Conservation (phyloP, 2,797 vertebrate genomes). For the Pangasius krempfi region DNA sequence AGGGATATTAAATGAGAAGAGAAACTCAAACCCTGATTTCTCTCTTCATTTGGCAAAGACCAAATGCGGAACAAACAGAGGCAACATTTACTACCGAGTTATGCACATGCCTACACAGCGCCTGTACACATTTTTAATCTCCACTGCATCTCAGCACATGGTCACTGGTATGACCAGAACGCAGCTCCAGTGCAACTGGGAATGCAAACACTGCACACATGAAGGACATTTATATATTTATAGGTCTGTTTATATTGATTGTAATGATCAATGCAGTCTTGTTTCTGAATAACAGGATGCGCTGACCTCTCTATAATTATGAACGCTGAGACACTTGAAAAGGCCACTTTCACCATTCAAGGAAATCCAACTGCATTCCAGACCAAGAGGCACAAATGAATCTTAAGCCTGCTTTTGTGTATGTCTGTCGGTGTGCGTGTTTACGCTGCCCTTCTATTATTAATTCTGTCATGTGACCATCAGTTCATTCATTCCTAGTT, state of each 20-base stretch:
- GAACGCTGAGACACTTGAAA: not conserved
- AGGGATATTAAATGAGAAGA: not conserved
- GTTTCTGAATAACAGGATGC: not conserved
- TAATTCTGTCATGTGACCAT: conserved; percentile 70
- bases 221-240: conserved; percentile 4
- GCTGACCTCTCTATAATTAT: conserved; percentile 14
- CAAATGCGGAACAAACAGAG: not conserved
- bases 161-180: conserved; percentile 1
- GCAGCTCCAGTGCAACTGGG: not conserved
- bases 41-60: not conserved
- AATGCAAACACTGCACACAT: not conserved
- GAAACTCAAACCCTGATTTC: not conserved
- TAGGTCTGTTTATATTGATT: conserved; percentile 7
- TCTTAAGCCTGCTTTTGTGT: not conserved
- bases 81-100: not conserved
- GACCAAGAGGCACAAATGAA: conserved; percentile 4
- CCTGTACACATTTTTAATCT: not conserved
- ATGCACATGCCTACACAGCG: no score
- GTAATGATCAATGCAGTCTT: not conserved
- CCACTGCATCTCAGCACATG: not conserved
- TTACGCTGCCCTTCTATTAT: conserved; percentile 43
- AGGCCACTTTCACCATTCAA: not conserved
- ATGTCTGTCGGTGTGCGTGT: conserved; percentile 37
- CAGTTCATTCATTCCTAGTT: conserved; percentile 74
- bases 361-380: not conserved